A percentile compares a stretch with the other conserved stretches of the same genome.
phyloP scores from a whole-genome alignment of 1,140 invertebrate species.

The Bombus polaris region DNA sequence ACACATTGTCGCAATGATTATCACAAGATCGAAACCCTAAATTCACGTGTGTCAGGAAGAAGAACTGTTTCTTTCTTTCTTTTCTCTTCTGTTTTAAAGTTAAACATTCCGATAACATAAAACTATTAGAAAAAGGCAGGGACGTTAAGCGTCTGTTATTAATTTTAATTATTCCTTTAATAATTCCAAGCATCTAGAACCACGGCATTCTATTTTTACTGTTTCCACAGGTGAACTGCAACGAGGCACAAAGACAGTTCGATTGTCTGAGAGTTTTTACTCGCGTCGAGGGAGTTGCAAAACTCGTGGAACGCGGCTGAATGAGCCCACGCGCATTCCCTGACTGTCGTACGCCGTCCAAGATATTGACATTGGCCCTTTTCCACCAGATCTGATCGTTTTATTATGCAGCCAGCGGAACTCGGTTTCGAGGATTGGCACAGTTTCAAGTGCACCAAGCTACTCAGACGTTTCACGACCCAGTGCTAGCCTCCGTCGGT shows the following conservation, averaged over 20 bases:
- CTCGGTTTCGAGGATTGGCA: conserved; percentile 60
- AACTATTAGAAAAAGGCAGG: too few relatives aligned
- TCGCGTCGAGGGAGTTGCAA: background rate
- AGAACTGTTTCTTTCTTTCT: too few relatives aligned
- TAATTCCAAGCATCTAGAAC: too few relatives aligned
- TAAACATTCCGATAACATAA: too few relatives aligned
- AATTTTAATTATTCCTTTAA: too few relatives aligned
- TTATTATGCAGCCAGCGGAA: conserved; percentile 47
- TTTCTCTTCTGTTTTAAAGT: too few relatives aligned
- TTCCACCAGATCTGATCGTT: conserved; percentile 65
- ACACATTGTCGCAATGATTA: too few relatives aligned
- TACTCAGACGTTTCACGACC: conserved; percentile 33
- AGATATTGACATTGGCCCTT: conserved; percentile 75
- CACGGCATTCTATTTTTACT: too few relatives aligned
- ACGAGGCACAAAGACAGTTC: background rate
- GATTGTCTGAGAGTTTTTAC: conserved; percentile 2
- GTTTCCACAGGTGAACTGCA: too few relatives aligned
- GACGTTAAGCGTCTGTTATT: too few relatives aligned
- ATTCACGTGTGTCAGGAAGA: too few relatives aligned
- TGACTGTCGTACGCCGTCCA: background rate
- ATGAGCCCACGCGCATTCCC: conserved; percentile 30
- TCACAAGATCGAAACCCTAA: too few relatives aligned
- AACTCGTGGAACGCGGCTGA: conserved; percentile 8
- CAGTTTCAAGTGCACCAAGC: conserved; percentile 56
- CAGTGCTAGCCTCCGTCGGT: background rate